These are phyloP conservation scores for Morpho deidamia DNA, from an alignment of 2,888 invertebrate genomes.

Conservation along the genomic window DNA sequence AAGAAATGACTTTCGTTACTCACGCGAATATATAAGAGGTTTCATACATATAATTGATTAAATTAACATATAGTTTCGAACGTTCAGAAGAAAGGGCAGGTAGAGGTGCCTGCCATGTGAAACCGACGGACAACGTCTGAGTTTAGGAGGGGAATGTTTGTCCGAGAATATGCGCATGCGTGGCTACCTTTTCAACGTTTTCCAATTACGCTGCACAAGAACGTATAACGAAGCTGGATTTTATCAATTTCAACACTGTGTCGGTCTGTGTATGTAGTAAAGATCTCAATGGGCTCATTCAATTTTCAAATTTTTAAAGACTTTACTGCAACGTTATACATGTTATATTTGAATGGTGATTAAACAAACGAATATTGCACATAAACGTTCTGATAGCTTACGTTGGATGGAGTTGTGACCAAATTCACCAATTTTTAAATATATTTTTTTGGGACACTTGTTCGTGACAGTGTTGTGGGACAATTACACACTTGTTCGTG, in stretches of 20 bases:
- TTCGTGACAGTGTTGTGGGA: too few relatives aligned
- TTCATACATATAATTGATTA: constrained; percentile 22
- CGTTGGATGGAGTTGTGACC: too few relatives aligned
- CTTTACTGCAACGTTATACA: constrained; percentile 7
- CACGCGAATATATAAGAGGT: constrained; percentile 9
- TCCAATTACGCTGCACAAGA: constrained; percentile 15
- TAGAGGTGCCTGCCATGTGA: constrained; percentile 6
- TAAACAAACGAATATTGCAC: not conserved
- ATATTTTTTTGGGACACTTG: too few relatives aligned
- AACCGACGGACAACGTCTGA: constrained; percentile 19
- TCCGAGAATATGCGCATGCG: constrained; percentile 23
- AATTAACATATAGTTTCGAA: constrained; percentile 9
- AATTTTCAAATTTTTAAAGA: constrained; percentile 4
- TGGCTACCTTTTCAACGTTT: constrained; percentile 11
- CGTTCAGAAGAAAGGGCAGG: constrained; percentile 1
- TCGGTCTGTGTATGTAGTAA: not conserved
- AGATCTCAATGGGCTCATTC: not conserved
- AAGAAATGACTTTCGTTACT: constrained; percentile 4
- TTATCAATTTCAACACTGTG: constrained; percentile 7
- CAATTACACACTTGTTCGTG: too few relatives aligned
- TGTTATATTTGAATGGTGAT: constrained; percentile 10
- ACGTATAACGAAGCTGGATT: constrained; percentile 1
- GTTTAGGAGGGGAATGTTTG: constrained; percentile 23
- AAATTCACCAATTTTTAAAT: too few relatives aligned
- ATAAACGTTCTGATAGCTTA: too few relatives aligned